Evolutionary conservation across 1,140 invertebrate species (phyloP).

Genomic region (Sitophilus oryzae): DNA sequence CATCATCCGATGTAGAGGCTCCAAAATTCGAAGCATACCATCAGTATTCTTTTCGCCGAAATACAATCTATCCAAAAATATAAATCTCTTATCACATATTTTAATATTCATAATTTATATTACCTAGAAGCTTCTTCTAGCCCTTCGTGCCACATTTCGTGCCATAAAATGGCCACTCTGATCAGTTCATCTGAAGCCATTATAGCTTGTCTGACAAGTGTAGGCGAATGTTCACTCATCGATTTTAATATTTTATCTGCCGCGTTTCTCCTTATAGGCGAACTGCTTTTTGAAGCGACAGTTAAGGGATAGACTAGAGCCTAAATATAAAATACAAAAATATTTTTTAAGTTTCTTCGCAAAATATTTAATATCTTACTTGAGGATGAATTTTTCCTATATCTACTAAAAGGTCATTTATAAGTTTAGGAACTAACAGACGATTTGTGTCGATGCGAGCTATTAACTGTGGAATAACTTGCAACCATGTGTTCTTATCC

Average conservation of each 20-base stretch:
- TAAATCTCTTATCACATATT: slow-evolving; percentile 3
- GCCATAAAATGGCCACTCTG: slow-evolving; percentile 97
- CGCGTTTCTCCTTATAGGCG: slow-evolving; percentile 69
- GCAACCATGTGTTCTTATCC: slow-evolving; percentile 97
- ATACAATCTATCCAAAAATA: slow-evolving; percentile 58
- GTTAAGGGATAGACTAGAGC: slow-evolving; percentile 96
- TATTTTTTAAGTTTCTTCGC: not conserved
- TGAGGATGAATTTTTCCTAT: slow-evolving; percentile 84
- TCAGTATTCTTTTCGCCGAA: slow-evolving; percentile 93
- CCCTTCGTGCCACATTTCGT: slow-evolving; percentile 98
- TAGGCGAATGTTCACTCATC: slow-evolving; percentile 91
- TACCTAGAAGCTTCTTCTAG: slow-evolving; percentile 88
- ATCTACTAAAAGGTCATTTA: slow-evolving; percentile 90
- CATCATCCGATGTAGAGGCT: slow-evolving; percentile 91
- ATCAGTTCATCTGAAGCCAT: slow-evolving; percentile 96
- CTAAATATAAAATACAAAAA: slow-evolving; percentile 52
- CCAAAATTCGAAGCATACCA: slow-evolving; percentile 93
- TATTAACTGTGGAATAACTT: slow-evolving; percentile 98
- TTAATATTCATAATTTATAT: slow-evolving; percentile 1
- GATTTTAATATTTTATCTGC: slow-evolving; percentile 93
- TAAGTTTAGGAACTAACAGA: slow-evolving; percentile 78
- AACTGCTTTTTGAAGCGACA: slow-evolving; percentile 94
- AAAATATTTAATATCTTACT: slow-evolving; percentile 20
- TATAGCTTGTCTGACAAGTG: slow-evolving; percentile 88
- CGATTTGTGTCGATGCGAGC: slow-evolving; percentile 93